These are phyloP conservation scores for Chrosomus eos DNA, from an alignment of 2,797 vertebrate genomes.

Conservation along the genomic window DNA sequence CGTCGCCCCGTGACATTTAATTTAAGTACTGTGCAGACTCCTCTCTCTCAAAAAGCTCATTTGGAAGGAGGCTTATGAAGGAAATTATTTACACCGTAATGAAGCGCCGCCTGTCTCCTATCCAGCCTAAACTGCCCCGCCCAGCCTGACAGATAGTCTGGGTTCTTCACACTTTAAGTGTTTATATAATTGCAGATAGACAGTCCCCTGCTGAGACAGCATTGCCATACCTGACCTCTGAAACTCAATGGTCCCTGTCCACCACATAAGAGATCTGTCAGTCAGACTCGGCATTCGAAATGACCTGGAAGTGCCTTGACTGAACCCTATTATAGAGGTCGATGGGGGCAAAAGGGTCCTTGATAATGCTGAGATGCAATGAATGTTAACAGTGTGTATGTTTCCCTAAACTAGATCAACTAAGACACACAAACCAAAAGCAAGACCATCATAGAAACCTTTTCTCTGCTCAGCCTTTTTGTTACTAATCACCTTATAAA, in stretches of 20 bases:
- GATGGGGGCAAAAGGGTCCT: background rate
- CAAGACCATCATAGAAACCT: conserved; percentile 13
- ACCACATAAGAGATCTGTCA: conserved; percentile 47
- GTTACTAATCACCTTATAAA: conserved; percentile 30
- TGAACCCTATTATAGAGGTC: conserved; percentile 52
- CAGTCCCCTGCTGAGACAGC: background rate
- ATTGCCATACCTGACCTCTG: conserved; percentile 42
- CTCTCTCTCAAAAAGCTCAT: conserved; percentile 53
- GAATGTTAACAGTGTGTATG: conserved; percentile 20
- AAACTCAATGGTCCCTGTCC: conserved; percentile 12
- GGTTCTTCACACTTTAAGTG: conserved; percentile 30
- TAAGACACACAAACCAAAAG: conserved; percentile 17
- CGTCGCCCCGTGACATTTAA: conserved; percentile 79
- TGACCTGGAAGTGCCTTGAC: conserved; percentile 49
- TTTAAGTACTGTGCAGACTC: conserved; percentile 67
- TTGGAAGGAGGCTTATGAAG: conserved; percentile 64
- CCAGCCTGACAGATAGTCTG: conserved; percentile 21
- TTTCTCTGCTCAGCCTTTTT: background rate
- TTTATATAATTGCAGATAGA: conserved; percentile 46
- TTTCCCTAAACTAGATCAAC: conserved; percentile 26
- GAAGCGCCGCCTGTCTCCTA: conserved; percentile 63
- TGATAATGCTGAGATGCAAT: conserved; percentile 8
- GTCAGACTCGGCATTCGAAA: conserved; percentile 49
- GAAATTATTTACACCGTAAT: conserved; percentile 77
- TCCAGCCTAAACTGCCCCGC: conserved; percentile 17